phyloP scores from a whole-genome alignment of 2,797 vertebrate species.

The Phylloscopus collybita region DNA sequence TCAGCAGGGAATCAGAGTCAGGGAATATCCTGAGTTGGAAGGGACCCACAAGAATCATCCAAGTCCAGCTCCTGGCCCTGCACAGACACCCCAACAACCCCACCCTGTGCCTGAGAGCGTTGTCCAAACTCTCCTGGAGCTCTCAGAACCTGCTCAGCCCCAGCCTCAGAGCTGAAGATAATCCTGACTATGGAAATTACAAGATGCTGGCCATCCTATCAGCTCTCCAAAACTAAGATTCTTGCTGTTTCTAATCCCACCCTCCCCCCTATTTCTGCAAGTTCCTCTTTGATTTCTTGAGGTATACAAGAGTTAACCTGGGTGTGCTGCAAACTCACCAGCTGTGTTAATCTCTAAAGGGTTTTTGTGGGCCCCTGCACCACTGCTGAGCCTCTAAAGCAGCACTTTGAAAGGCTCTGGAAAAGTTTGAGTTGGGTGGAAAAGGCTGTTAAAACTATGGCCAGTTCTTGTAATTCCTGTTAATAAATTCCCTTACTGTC shows the following conservation, averaged over 20 bases:
- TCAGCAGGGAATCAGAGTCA: neutral
- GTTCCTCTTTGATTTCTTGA: neutral
- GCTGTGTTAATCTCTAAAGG: neutral
- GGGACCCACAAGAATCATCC: neutral
- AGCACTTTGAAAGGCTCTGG: neutral
- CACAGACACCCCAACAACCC: neutral
- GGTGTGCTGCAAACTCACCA: neutral
- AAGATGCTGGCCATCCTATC: neutral
- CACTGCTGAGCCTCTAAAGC: neutral
- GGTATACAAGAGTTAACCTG: neutral
- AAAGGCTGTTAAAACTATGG: neutral
- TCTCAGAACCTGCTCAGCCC: neutral
- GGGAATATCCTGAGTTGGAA: neutral
- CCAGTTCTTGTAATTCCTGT: neutral
- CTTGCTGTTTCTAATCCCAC: neutral
- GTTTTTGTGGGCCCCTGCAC: neutral
- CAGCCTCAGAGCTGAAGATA: too few species aligned
- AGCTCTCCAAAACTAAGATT: neutral
- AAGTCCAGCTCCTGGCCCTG: neutral
- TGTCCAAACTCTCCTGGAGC: neutral
- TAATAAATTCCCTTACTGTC: neutral
- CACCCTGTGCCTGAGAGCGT: accelerated
- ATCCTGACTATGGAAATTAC: neutral
- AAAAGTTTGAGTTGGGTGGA: neutral
- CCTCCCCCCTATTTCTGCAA: neutral